phyloP scores from a whole-genome alignment of 2,797 vertebrate species.

The Enteromius radiatus region DNA sequence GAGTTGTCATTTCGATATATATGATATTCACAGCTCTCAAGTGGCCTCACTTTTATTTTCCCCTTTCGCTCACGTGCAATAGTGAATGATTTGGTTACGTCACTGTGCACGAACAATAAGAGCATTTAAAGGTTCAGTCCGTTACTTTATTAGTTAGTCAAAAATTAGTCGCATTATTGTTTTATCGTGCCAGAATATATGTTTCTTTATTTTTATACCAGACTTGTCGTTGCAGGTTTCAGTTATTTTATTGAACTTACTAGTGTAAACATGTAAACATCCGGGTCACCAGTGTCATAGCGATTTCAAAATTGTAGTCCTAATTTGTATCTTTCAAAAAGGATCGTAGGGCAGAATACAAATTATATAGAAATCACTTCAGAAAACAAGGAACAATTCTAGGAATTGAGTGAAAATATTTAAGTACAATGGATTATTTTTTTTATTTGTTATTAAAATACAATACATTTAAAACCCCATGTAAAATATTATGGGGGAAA shows the following conservation, averaged over 20 bases:
- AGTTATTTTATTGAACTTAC: neutral
- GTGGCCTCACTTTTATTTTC: neutral
- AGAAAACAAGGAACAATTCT: neutral
- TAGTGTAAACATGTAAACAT: neutral
- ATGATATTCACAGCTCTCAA: conserved; percentile 16
- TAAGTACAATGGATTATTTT: neutral
- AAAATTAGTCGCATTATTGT: neutral
- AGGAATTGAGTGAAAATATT: neutral
- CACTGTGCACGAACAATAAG: neutral
- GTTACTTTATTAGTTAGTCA: neutral
- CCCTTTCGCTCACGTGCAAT: neutral
- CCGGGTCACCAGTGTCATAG: neutral
- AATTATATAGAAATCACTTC: neutral
- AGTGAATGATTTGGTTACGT: neutral
- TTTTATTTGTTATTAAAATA: neutral
- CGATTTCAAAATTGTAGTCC: conserved; percentile 20
- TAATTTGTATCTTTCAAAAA: neutral
- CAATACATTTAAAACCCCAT: neutral
- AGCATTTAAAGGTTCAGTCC: neutral
- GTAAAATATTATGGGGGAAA: neutral
- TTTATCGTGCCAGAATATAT: neutral
- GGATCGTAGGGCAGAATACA: neutral
- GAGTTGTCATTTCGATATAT: conserved; percentile 64
- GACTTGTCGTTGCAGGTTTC: neutral
- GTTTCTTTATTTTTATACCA: neutral